phyloP scores from a whole-genome alignment of 2,888 invertebrate genomes.

The Panzeria rudis region DNA sequence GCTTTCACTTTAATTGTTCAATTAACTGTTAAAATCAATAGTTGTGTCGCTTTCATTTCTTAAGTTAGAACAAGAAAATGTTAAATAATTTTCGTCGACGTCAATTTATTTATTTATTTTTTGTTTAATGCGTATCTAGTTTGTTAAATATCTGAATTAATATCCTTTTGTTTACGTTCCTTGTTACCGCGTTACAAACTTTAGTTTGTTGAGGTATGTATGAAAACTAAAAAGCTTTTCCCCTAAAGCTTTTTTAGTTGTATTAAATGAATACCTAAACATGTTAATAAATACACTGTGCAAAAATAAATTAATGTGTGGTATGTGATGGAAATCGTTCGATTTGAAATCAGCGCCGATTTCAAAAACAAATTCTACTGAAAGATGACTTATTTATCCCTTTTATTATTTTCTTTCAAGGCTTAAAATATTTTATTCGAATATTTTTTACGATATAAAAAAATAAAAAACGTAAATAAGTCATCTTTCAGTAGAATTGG shows the following conservation, averaged over 20 bases:
- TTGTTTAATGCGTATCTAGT: conserved; percentile 31
- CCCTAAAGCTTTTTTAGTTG: conserved; percentile 1
- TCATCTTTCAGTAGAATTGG: too few relatives aligned
- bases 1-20: conserved; percentile 17
- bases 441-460: too few relatives aligned
- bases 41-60: neutral
- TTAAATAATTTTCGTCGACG: conserved; percentile 30
- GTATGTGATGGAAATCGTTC: too few relatives aligned
- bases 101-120: neutral
- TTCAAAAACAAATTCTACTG: too few relatives aligned
- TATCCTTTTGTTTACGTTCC: conserved; percentile 68
- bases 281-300: conserved; percentile 39
- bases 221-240: conserved; percentile 37
- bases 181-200: conserved; percentile 51
- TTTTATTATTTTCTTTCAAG: too few relatives aligned
- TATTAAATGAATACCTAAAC: conserved; percentile 13
- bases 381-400: too few relatives aligned
- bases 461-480: too few relatives aligned
- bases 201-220: conserved; percentile 30
- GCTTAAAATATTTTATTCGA: too few relatives aligned
- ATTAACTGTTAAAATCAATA: conserved; percentile 18
- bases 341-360: too few relatives aligned
- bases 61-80: conserved; percentile 7
- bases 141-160: conserved; percentile 40
- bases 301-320: neutral